A percentile compares a stretch with the other conserved stretches of the same genome.
These are phyloP conservation scores for Drosophila pruinosa DNA, from an alignment of 1,140 invertebrate species.

Conservation along the genomic window DNA sequence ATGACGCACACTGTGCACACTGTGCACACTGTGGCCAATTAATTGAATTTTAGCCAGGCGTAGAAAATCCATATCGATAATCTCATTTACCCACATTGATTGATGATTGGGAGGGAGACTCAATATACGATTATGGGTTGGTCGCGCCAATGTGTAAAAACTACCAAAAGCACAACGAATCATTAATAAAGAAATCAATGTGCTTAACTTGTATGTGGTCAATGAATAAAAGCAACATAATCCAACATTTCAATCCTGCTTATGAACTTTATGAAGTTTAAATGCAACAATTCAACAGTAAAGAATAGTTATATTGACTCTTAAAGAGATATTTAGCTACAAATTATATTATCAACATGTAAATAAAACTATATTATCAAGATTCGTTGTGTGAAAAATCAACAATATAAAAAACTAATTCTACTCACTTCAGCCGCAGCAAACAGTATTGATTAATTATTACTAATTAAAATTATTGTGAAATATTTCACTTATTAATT, in stretches of 20 bases:
- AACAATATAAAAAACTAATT: too few species aligned
- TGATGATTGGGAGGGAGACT: too few species aligned
- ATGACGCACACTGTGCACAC: conserved; percentile 55
- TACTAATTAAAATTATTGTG: too few species aligned
- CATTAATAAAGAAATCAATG: neutral
- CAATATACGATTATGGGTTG: conserved; percentile 1
- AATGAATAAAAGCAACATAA: conserved; percentile 3
- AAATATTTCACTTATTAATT: too few species aligned
- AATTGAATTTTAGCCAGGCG: conserved; percentile 57
- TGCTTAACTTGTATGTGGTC: neutral
- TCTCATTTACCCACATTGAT: conserved; percentile 15
- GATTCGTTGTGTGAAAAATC: too few species aligned
- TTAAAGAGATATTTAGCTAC: too few species aligned
- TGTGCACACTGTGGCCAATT: conserved; percentile 56
- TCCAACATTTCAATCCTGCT: neutral
- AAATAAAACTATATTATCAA: too few species aligned
- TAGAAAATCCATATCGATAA: conserved; percentile 44
- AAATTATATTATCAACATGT: too few species aligned
- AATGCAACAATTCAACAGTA: neutral
- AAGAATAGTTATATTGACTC: neutral
- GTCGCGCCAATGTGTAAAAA: neutral
- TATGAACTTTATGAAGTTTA: neutral
- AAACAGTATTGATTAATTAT: too few species aligned
- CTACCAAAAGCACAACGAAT: neutral
- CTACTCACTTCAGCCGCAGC: too few species aligned